Base-by-base conservation (phyloP, 2,888 invertebrate species). In the Melanostoma scalare region DNA sequence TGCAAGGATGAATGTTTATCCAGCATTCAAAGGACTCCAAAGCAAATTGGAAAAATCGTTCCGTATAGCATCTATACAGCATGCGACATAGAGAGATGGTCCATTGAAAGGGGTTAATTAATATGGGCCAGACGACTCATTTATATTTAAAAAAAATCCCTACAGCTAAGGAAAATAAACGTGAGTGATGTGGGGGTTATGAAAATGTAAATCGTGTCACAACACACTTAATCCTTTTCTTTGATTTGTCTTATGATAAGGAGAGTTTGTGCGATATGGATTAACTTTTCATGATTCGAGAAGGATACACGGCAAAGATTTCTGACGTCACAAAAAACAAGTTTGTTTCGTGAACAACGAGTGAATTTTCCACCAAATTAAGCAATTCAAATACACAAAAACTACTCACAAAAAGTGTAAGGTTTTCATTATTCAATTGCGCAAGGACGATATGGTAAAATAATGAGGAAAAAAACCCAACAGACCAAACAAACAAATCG, bases 71-170 rank as follows among this genome's bases (percentile, higher is more conserved):
- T 20, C 46, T 31, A 63, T 48, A 55, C 20, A 58, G 3, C 38
- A 58, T 50, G 36, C 42, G 52, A 60, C 58, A 30, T 30, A 53
- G 40, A 53, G 48, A 56, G 53, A 33, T 60, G 76, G 56, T 40
- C 72, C 78, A 52, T 50, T 40, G 74, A 63, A 69, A 68, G 56
- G 82, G 82, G 82, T 82, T 82, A 82, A 78, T 78, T 73, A 82
- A 78, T 74, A 63, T 82, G 56, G 73, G 63, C 78, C 72, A 77
- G 65, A 58, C 58, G 3, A 30, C 30, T 73, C 73, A 79, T 79
- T 78, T 60, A 46, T 60, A 42, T 55, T 67, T 67, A 6, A 58
- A 35, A 63, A 31, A 60, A 44, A 65, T 77, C 40, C 67, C 42
- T 63, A 9, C n/a, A 60, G 40, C 46, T 56, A 58, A 46, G 56